Conservation (phyloP, 2,797 vertebrate species). For the Semaprochilodus insignis region DNA sequence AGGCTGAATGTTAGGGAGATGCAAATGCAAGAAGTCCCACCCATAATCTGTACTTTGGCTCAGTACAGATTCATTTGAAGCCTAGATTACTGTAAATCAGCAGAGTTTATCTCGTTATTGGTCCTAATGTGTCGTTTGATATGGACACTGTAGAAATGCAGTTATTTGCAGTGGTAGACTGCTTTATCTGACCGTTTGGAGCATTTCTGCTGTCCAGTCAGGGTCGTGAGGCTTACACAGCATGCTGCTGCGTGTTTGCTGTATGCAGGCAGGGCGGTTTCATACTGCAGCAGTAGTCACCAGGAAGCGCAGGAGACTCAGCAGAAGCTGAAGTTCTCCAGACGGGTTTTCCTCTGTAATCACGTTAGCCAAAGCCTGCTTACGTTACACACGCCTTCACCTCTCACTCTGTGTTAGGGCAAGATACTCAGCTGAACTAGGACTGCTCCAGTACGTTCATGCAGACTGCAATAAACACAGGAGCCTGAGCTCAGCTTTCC, state of each 20-base stretch:
- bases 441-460: not conserved
- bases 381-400: not conserved
- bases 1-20: not conserved
- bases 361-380: not conserved
- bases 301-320: not conserved
- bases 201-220: not conserved
- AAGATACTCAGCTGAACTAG: not conserved
- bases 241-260: not conserved
- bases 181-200: not conserved
- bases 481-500: too few species aligned
- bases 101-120: not conserved
- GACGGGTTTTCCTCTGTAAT: not conserved
- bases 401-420: not conserved
- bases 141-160: not conserved
- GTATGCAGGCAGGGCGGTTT: slow-evolving; percentile 4
- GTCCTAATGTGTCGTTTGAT: not conserved
- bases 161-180: not conserved
- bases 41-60: not conserved
- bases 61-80: not conserved
- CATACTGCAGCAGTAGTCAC: not conserved
- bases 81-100: not conserved
- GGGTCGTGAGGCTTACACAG: not conserved
- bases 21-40: not conserved
- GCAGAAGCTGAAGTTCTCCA: not conserved
- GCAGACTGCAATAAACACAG: too few species aligned